Percentiles rank a stretch among this genome's conserved stretches.
Evolutionary conservation across 2,797 vertebrate genomes (phyloP).

Genomic region (Melanotaenia parkinsoni): DNA sequence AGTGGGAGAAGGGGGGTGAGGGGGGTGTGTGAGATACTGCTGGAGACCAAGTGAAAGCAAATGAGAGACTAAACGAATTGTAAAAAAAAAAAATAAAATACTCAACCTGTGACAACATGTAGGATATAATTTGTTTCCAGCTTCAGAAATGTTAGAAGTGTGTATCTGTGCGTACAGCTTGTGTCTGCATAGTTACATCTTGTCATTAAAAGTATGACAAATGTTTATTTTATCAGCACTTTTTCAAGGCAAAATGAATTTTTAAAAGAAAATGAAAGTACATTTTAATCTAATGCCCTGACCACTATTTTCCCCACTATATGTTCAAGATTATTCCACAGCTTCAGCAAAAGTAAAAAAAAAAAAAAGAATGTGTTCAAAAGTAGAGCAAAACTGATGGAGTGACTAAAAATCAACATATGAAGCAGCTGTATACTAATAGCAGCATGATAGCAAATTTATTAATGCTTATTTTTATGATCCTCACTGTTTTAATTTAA

Average conservation of each 20-base stretch:
- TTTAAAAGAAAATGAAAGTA: not conserved
- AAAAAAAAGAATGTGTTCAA: not conserved
- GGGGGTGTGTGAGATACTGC: conserved; percentile 25
- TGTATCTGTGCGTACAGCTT: not conserved
- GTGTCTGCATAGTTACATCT: not conserved
- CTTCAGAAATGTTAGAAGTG: conserved; percentile 7
- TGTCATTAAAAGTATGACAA: not conserved
- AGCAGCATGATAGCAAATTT: not conserved
- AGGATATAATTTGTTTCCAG: conserved; percentile 24
- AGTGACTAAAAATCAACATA: not conserved
- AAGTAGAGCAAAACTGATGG: not conserved
- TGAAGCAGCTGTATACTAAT: not conserved
- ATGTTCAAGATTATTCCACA: not conserved
- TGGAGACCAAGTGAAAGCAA: conserved; percentile 33
- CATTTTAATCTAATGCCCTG: not conserved
- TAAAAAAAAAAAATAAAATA: conserved; percentile 14
- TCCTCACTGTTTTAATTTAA: not conserved
- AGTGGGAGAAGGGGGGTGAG: conserved; percentile 6
- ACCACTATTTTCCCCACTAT: not conserved
- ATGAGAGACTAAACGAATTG: conserved; percentile 12
- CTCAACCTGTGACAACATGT: conserved; percentile 18
- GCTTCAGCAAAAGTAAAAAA: not conserved
- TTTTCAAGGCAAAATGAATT: not conserved
- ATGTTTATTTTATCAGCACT: not conserved
- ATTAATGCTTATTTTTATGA: not conserved